Evolutionary conservation across 2,888 invertebrate genomes (phyloP).

Genomic region (Conchocele bisecta): DNA sequence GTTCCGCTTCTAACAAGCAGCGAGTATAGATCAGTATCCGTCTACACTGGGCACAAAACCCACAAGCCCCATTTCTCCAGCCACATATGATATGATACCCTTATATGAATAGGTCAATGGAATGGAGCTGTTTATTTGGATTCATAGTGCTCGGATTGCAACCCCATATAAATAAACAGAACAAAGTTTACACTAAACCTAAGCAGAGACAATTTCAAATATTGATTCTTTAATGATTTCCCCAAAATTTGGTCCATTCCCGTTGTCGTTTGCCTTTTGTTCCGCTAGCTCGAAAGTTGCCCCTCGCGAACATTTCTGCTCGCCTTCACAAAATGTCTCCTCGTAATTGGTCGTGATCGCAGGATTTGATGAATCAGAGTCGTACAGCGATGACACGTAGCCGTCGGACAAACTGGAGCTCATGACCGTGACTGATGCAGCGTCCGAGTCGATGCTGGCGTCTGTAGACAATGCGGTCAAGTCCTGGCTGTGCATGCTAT

Average conservation of each 20-base stretch:
- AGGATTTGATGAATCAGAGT: slow-evolving; percentile 58
- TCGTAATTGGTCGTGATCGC: slow-evolving; percentile 30
- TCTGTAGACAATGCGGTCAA: too few relatives aligned
- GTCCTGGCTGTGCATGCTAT: slow-evolving; percentile 13
- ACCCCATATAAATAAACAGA: too few relatives aligned
- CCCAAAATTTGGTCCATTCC: slow-evolving; percentile 87
- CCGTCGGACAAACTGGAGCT: slow-evolving; percentile 4
- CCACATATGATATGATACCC: too few relatives aligned
- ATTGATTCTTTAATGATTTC: slow-evolving; percentile 96
- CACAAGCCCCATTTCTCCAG: too few relatives aligned
- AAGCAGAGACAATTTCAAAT: slow-evolving; percentile 93
- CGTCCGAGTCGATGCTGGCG: slow-evolving; percentile 47
- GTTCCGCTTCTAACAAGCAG: too few relatives aligned
- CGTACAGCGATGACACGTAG: slow-evolving; percentile 50
- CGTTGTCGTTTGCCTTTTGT: slow-evolving; percentile 41
- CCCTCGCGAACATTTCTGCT: slow-evolving; percentile 22
- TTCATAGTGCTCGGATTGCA: too few relatives aligned
- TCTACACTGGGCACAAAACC: too few relatives aligned
- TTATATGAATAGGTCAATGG: too few relatives aligned
- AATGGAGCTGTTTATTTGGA: too few relatives aligned
- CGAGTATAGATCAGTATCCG: too few relatives aligned
- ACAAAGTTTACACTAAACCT: too few relatives aligned
- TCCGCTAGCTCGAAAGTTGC: slow-evolving; percentile 42
- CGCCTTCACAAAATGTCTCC: slow-evolving; percentile 19
- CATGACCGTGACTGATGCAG: slow-evolving; percentile 17